Evolutionary conservation across 2,888 invertebrate species (phyloP), one percentile per base, ranked within the genome.

Genomic region (Notocelia uddmanniana): DNA sequence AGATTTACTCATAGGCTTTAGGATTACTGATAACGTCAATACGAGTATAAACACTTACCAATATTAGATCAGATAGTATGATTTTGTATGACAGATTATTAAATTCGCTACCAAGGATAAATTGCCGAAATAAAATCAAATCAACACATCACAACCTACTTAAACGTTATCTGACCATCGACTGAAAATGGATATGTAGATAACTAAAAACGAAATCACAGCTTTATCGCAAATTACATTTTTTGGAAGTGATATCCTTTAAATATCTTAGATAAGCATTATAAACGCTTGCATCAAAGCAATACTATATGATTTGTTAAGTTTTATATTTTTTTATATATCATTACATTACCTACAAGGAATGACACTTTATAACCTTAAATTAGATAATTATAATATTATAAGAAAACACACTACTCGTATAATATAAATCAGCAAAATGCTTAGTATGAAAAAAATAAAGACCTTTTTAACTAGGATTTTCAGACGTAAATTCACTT

Each of bases 151-250:
- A 90, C 92, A 87, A 91, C 92, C 90, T 82, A 78, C 85, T 76
- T 80, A 79, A 74, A 76, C 79, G 85, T 91, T 91, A 93, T 93
- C 92, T 86, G 79, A 69, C 84, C 75, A 92, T 92, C 89, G 91
- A 92, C 92, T 92, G 90, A 90, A 92, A 86, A 88, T 81, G 86
- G 89, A 89, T 89, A 89, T 85, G 77, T 79, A 84, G 91, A 93
- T 91, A 90, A 89, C 82, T 34, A 82, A 81, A 81, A 83, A 85
- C 83, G 81, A 88, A 89, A 90, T 89, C 90, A 85, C 80, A 84
- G 79, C 82, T 84, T 91, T 92, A 93, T 92, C 93, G 86, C 85
- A 89, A 92, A 88, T 91, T 90, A 90, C 85, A 83, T 87, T 81
- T 81, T 37, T 87, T 87, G 86, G 81, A 75, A 82, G 79, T 81